phyloP scores from a whole-genome alignment of 1,140 invertebrate species.

The Lamellibrachia luymesi region DNA sequence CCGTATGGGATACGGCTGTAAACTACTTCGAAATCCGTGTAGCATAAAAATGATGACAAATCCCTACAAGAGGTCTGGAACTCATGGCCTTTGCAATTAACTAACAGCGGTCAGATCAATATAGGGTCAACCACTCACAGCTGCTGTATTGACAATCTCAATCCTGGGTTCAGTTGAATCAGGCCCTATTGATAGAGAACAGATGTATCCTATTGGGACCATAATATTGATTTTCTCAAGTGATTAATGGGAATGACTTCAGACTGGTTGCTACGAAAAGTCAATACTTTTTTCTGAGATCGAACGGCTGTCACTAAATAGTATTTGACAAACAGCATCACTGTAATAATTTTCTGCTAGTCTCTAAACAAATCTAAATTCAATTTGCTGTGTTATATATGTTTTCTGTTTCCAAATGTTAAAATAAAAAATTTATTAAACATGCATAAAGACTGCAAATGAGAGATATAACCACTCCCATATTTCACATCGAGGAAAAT shows the following conservation, averaged over 20 bases:
- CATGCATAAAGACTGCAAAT: neutral
- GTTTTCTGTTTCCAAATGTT: neutral
- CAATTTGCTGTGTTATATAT: neutral
- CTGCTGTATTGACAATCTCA: neutral
- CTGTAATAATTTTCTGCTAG: neutral
- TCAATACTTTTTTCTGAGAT: neutral
- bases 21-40: too few relatives aligned
- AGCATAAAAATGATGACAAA: too few relatives aligned
- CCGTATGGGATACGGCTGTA: too few relatives aligned
- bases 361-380: neutral
- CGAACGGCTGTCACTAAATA: neutral
- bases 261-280: neutral
- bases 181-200: neutral
- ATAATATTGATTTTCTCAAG: neutral
- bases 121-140: neutral
- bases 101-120: neutral
- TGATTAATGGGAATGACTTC: neutral
- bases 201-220: neutral
- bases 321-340: neutral
- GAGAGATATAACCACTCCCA: neutral
- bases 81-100: neutral
- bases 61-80: too few relatives aligned
- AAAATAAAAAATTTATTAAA: neutral
- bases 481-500: neutral
- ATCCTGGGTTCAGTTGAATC: neutral